Conservation (phyloP, 2,888 invertebrate genomes). For the Lamellibrachia columna region DNA sequence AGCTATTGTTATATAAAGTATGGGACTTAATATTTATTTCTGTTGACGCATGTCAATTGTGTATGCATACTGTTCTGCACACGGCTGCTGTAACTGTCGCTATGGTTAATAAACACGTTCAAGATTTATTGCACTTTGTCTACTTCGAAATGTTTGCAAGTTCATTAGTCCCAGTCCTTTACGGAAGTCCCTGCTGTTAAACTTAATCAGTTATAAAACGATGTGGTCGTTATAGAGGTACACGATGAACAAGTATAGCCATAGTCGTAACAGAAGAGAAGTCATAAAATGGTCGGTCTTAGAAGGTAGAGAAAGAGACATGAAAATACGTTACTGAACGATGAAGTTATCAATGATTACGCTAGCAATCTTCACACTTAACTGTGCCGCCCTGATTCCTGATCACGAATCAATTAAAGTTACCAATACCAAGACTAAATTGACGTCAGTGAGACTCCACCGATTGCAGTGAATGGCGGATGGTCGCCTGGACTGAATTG, state of each 20-base stretch:
- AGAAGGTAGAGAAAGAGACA: no score
- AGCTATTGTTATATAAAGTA: not conserved
- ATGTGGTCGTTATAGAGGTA: not conserved
- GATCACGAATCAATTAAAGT: no score
- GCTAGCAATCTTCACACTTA: no score
- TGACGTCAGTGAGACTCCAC: no score
- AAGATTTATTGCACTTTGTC: not conserved
- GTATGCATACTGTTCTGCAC: not conserved
- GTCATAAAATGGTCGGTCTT: no score
- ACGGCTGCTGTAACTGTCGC: conserved; percentile 2
- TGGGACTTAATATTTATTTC: not conserved
- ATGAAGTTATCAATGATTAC: no score
- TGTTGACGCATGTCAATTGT: not conserved
- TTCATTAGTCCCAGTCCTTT: not conserved
- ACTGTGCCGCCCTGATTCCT: no score
- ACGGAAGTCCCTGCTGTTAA: not conserved
- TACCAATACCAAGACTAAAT: no score
- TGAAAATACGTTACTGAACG: no score
- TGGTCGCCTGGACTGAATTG: no score
- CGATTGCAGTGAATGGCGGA: no score
- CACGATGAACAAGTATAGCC: not conserved
- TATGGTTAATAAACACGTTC: not conserved
- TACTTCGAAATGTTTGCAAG: not conserved
- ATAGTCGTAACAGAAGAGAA: no score
- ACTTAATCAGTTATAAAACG: not conserved